Evolutionary conservation across 2,113 vertebrate species (phyloP), one percentile per base, ranked within the genome.

Genomic region (Galemys pyrenaicus): DNA sequence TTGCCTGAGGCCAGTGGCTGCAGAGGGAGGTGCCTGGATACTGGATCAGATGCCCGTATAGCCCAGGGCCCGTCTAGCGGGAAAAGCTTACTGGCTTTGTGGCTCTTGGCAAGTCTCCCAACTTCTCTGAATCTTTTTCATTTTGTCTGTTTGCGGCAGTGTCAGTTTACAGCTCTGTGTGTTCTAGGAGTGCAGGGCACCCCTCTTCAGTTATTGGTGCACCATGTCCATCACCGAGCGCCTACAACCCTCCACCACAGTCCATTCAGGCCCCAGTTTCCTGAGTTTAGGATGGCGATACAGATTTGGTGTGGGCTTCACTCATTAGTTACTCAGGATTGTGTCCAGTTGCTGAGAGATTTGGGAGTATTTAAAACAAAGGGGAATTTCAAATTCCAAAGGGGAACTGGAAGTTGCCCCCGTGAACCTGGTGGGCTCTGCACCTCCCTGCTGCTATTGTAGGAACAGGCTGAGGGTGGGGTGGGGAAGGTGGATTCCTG

Each of bases 381-480:
- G n/a, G n/a, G n/a, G n/a, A n/a, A 58, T 22, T n/a, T 58, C 22
- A n/a, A 10, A n/a, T 54, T 65, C 49, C 39, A 8, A 32, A 49
- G 37, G 30, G 62, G 12, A 44, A 16, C 17, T 51, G 32, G 5
- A 65, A 65, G 37, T 7, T 30, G 16, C 28, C 5, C 41, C 11
- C 2, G 0, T 0, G 51, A 22, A 3, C 11, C 22, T 26, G 4
- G 20, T 3, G 70, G 65, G 73, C 44, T 62, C 9, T 2, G 35
- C 3, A 28, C 20, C 39, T 2, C 15, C 26, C 56, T 24, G 35
- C 7, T 26, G 70, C 78, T 28, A 11, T 6, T 20, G 11, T 3
- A 19, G 51, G 65, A n/a, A 9, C 15, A 20, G 65, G 9, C 0
- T 11, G 22, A 32, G 30, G 51, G 35, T 2, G 15, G 37, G 37